phyloP scores from a whole-genome alignment of 2,113 vertebrate species.

The Laterallus jamaicensis region DNA sequence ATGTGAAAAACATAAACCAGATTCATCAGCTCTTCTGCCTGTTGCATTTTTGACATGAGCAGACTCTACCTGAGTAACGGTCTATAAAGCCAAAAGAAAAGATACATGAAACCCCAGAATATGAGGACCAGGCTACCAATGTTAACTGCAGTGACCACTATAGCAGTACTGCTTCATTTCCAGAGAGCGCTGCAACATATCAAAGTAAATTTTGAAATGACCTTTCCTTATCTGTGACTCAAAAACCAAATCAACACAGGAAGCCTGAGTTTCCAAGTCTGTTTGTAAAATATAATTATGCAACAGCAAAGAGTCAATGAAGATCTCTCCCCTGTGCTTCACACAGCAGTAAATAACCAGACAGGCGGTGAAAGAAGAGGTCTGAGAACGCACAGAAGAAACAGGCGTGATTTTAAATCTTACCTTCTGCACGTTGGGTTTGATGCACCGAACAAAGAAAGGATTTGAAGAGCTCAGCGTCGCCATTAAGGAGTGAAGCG shows the following conservation, averaged over 20 bases:
- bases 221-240: not conserved
- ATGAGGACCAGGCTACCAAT: not conserved
- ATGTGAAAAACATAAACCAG: not conserved
- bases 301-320: not conserved
- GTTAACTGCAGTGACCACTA: not conserved
- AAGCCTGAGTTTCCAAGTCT: not conserved
- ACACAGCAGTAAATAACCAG: not conserved
- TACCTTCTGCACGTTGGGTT: slow-evolving; percentile 95
- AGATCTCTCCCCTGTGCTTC: not conserved
- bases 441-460: slow-evolving; percentile 96
- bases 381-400: not conserved
- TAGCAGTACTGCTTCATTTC: not conserved
- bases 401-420: not conserved
- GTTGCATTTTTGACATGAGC: not conserved
- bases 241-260: not conserved
- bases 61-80: not conserved
- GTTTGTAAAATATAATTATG: not conserved
- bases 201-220: not conserved
- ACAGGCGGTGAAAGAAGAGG: not conserved
- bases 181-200: not conserved
- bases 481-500: slow-evolving; percentile 93
- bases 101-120: not conserved
- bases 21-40: not conserved
- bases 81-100: not conserved
- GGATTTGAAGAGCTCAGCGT: slow-evolving; percentile 91